Base-by-base conservation (phyloP, 2,113 vertebrate species). In the Lophochroa leadbeateri region DNA sequence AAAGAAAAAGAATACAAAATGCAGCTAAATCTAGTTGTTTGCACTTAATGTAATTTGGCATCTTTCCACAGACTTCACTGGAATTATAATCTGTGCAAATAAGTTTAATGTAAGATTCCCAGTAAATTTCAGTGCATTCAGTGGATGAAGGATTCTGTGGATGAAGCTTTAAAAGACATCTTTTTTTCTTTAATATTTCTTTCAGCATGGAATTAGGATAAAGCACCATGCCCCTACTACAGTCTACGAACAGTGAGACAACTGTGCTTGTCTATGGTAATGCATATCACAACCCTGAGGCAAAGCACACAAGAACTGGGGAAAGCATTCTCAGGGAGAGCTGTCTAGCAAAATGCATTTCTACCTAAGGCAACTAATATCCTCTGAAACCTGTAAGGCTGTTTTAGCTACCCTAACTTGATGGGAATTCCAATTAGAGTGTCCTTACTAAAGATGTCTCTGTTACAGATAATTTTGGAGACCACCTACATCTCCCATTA, bases 291-390 rank as follows among this genome's bases (percentile, higher is more conserved):
- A 82, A 60, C 72, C 96, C 88, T 5, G 55, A 90, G 94, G 95
- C 88, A 90, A 93, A 93, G 55, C 80, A 69, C 35, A 61, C 0
- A 7, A 93, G 55, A 81, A 35, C 79, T 74, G 43, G 20, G 55
- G 50, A 86, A 92, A 64, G 28, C 41, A 74, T 91, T 94, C 88
- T 94, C 57, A 35, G 72, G 80, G 69, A 96, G 55, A 90, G 58
- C 79, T 90, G 68, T 88, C 95, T 94, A 83, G 88, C 80, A 95
- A 93, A 94, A 92, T 49, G 14, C 60, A 68, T 94, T 95, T 90
- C 88, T 81, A 93, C 92, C 92, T 90, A 91, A 78, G 94, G 86
- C 94, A 88, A 67, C 60, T 94, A 86, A 93, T 86, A 92, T 92
- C 72, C 55, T 94, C 72, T 78, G 79, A 96, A 93, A 95, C 55